Conservation (phyloP, 30 jellyfish, hydroid and myxozoan genomes). For the Catostylus mosaicus region DNA sequence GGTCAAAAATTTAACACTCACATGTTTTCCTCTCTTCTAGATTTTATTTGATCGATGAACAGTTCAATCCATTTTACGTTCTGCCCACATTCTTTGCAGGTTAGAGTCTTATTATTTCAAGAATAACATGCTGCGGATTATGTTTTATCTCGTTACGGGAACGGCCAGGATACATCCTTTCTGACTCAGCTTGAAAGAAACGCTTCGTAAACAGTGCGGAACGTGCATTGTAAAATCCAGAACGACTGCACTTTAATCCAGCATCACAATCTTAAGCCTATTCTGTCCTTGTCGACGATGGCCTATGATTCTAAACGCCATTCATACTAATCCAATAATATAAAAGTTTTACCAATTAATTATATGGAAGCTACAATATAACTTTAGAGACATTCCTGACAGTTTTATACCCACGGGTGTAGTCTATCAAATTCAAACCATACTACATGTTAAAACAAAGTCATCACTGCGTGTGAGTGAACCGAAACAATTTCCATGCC, state of each 20-base stretch:
- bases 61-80: neutral
- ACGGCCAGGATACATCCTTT: neutral
- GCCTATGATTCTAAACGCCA: no score
- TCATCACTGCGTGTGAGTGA: no score
- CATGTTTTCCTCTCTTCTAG: neutral
- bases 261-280: neutral
- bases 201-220: neutral
- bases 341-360: no score
- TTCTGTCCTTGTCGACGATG: no score
- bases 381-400: no score
- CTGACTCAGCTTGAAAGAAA: slow-evolving; percentile 8
- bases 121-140: slow-evolving; percentile 1
- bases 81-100: neutral
- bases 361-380: no score
- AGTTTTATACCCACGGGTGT: no score
- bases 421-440: no score
- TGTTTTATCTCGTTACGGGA: slow-evolving; percentile 1
- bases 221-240: neutral
- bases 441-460: no score
- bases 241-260: neutral
- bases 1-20: neutral
- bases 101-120: neutral
- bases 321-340: no score
- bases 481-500: no score
- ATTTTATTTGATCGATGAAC: neutral